These are phyloP conservation scores for Glaucomys volans DNA, from an alignment of 2,113 vertebrate species.

Conservation along the genomic window DNA sequence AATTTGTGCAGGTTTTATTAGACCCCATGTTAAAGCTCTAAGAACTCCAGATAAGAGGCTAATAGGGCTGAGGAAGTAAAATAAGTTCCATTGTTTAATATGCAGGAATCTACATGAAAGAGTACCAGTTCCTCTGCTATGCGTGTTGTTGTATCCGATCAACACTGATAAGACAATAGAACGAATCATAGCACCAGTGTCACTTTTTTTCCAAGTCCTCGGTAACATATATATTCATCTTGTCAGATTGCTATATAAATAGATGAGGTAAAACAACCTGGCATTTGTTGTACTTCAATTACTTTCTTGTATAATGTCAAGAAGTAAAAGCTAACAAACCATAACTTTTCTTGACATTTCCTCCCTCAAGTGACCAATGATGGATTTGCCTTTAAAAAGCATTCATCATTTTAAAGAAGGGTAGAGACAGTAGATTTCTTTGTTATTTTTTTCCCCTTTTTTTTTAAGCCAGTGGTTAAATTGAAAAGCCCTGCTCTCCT, in stretches of 20 bases:
- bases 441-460: slow-evolving; percentile 58
- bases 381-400: slow-evolving; percentile 93
- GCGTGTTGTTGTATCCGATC: slow-evolving; percentile 53
- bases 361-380: slow-evolving; percentile 93
- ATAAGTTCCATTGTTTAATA: slow-evolving; percentile 49
- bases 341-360: slow-evolving; percentile 94
- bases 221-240: slow-evolving; percentile 91
- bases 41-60: slow-evolving; percentile 66
- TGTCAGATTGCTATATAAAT: slow-evolving; percentile 90
- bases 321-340: slow-evolving; percentile 95
- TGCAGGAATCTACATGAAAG: slow-evolving; percentile 22
- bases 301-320: slow-evolving; percentile 93
- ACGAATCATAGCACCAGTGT: slow-evolving; percentile 64
- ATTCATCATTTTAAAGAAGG: slow-evolving; percentile 93
- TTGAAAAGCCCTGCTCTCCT: slow-evolving; percentile 86
- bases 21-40: slow-evolving; percentile 38
- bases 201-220: slow-evolving; percentile 71
- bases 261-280: slow-evolving; percentile 92
- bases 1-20: slow-evolving; percentile 63
- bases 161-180: slow-evolving; percentile 76
- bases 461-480: slow-evolving; percentile 85
- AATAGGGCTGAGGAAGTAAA: slow-evolving; percentile 44
- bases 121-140: background rate
- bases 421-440: slow-evolving; percentile 89
- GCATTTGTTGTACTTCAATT: slow-evolving; percentile 95